Percentiles rank a stretch among this genome's conserved stretches.
Evolutionary conservation across 2,113 vertebrate genomes (phyloP).

Genomic region (Nothoprocta pentlandii): DNA sequence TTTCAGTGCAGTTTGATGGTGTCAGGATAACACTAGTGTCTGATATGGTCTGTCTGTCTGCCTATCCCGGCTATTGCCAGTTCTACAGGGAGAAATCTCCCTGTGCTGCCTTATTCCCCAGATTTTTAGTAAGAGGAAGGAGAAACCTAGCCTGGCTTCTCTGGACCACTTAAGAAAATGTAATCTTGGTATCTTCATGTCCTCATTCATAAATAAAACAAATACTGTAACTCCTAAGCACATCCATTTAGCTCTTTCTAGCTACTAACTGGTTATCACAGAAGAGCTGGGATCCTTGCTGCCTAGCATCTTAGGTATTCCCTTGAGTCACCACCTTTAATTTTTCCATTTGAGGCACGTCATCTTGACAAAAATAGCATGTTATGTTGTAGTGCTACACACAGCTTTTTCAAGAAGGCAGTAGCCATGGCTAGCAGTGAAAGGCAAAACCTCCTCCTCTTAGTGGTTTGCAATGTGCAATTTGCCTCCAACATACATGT

Average conservation of each 20-base stretch:
- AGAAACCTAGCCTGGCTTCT: accelerated
- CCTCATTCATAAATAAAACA: background rate
- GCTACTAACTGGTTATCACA: background rate
- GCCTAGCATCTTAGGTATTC: background rate
- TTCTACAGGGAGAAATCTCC: background rate
- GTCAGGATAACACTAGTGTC: background rate
- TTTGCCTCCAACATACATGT: background rate
- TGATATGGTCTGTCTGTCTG: background rate
- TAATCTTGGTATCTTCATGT: background rate
- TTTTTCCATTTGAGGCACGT: background rate
- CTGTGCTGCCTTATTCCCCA: background rate
- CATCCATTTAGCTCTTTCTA: background rate
- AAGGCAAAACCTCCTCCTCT: background rate
- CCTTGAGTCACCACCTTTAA: background rate
- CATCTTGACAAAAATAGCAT: accelerated
- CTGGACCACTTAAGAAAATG: background rate
- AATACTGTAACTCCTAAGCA: background rate
- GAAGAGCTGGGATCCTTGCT: background rate
- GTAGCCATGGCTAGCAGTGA: background rate
- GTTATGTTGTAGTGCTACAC: background rate
- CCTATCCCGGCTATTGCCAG: background rate
- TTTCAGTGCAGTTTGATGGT: background rate
- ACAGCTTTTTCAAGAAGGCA: background rate
- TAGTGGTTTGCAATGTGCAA: background rate
- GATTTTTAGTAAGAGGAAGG: background rate